Evolutionary conservation across 2,888 invertebrate species (phyloP), one percentile per base, ranked within the genome.

Genomic region (Euspilapteryx auroguttella): DNA sequence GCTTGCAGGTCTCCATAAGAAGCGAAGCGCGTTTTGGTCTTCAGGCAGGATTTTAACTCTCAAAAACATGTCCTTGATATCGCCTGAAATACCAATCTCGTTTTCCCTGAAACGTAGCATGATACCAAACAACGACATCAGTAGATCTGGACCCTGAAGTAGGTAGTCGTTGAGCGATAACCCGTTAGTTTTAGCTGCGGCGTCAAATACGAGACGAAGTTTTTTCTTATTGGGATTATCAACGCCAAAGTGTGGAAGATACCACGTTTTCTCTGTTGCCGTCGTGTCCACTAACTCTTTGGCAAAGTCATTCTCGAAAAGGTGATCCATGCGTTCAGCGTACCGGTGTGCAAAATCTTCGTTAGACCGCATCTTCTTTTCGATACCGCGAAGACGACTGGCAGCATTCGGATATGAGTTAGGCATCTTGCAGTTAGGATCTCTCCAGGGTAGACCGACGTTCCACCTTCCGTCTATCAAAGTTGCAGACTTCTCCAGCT

Each of bases 31-130:
- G 13, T 35, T 34, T 34, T 42, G 38, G 31, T 49, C 47, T 12
- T 38, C 34, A 4, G 33, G 17, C 3, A 38, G 38, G 7, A 50
- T 43, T 10, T 36, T 30, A 2, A 45, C 31, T 13, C 44, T 38
- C 14, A 44, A 36, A 22, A 47, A 47, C 42, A 47, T 46, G 35
- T 30, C 34, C 29, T 24, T 38, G 3, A 45, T 41, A 32, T 47
- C 44, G 1, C 34, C 47, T 11, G 24, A 39, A 9, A 56, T 36
- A 3, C 48, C 57, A 3, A 53, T 33, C 15, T 34, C 34, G 2
- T 39, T 34, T 27, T 44, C 38, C 25, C 54, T 31, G 25, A 58
- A 59, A 4, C 44, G 42, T 31, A 49, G 39, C 8, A 59, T 13
- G 1, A 55, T 41, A 2, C 47, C 45, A 2, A 41, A 21, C 25